phyloP scores from a whole-genome alignment of 2,797 vertebrate species.

The Oreochromis grahami region DNA sequence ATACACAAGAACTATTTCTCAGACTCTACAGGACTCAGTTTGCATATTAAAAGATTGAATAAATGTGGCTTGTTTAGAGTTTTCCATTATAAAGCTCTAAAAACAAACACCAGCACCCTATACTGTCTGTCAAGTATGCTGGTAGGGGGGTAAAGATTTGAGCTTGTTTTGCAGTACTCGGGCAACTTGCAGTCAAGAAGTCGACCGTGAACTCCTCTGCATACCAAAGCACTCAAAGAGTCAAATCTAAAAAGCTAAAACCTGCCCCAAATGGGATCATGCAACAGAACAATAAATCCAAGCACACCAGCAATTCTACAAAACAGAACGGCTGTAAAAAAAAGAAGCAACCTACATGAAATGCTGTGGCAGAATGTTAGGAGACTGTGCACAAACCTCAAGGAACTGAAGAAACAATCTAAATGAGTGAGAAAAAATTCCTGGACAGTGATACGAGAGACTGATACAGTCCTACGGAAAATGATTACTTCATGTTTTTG shows the following conservation, averaged over 20 bases:
- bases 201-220: not conserved
- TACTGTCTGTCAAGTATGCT: not conserved
- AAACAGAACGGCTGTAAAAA: not conserved
- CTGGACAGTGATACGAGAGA: not conserved
- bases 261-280: not conserved
- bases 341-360: accelerated
- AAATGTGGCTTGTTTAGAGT: not conserved
- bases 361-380: not conserved
- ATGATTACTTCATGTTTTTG: not conserved
- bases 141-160: not conserved
- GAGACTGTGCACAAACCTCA: not conserved
- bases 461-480: not conserved
- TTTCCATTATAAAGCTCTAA: not conserved
- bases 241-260: not conserved
- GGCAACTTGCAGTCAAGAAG: not conserved
- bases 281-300: not conserved
- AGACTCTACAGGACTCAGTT: not conserved
- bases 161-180: not conserved
- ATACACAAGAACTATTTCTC: not conserved
- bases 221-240: not conserved
- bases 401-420: not conserved
- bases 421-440: accelerated
- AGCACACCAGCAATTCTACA: not conserved
- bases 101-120: not conserved
- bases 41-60: accelerated